Percentiles rank a stretch among this genome's conserved stretches.
Conservation (phyloP, 2,797 vertebrate species). For the Poecilia velifera region DNA sequence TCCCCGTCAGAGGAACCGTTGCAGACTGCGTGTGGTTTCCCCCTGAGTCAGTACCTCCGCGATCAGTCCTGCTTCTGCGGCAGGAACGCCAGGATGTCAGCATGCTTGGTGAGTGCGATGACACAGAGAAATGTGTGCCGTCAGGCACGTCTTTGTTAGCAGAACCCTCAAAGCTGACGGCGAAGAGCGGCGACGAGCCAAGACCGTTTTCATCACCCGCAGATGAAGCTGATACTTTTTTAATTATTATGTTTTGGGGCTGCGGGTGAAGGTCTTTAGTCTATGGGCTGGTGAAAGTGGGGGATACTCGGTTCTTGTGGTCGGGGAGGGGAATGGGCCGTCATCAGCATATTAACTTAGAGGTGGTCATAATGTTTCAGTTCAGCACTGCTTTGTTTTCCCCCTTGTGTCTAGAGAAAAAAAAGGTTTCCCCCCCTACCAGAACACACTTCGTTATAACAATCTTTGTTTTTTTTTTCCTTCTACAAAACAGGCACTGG, state of each 20-base stretch:
- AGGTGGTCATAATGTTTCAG: background rate
- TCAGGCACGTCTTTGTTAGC: background rate
- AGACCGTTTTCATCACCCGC: background rate
- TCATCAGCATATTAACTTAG: background rate
- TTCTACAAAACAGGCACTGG: slow-evolving; percentile 73
- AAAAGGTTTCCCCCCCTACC: background rate
- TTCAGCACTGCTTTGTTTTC: background rate
- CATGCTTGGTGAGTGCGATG: slow-evolving; percentile 79
- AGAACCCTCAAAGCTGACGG: background rate
- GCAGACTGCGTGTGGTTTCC: slow-evolving; percentile 74
- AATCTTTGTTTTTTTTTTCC: background rate
- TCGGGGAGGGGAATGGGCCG: background rate
- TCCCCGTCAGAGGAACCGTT: slow-evolving; percentile 56
- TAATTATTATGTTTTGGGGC: background rate
- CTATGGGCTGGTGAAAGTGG: background rate
- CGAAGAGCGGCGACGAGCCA: slow-evolving; percentile 2
- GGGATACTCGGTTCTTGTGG: background rate
- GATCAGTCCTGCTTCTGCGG: slow-evolving; percentile 78
- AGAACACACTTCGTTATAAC: slow-evolving; percentile 7
- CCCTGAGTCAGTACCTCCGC: slow-evolving; percentile 81
- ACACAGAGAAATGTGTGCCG: slow-evolving; percentile 6
- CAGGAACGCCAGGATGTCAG: slow-evolving; percentile 85
- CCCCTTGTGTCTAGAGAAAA: background rate
- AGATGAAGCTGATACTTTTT: background rate
- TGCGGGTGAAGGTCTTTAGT: background rate